Percentiles rank a stretch among this genome's conserved stretches.
phyloP scores from a whole-genome alignment of 2,888 invertebrate genomes.

The Athrips mouffetella region DNA sequence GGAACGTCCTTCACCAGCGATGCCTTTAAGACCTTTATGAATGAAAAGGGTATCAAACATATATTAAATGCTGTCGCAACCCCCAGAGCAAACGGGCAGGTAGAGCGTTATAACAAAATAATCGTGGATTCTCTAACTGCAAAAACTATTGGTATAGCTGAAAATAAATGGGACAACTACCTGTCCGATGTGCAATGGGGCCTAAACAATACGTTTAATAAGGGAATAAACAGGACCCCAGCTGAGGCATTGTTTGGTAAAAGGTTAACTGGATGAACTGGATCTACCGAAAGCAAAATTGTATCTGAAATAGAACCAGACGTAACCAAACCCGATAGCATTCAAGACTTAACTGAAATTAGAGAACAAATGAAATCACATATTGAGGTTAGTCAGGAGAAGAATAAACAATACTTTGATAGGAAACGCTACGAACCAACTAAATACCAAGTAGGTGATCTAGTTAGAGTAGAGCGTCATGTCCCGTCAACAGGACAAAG shows the following conservation, averaged over 20 bases:
- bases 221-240: slow-evolving; percentile 12
- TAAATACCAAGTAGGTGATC: slow-evolving; percentile 13
- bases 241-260: slow-evolving; percentile 8
- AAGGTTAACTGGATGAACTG: background rate
- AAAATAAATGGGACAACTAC: slow-evolving; percentile 17
- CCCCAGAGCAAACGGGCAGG: slow-evolving; percentile 34
- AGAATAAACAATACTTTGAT: slow-evolving; percentile 16
- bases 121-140: slow-evolving; percentile 12
- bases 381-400: slow-evolving; percentile 1
- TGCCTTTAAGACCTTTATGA: slow-evolving; percentile 35
- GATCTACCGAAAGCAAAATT: background rate
- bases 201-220: slow-evolving; percentile 21
- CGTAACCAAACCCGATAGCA: background rate
- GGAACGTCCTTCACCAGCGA: slow-evolving; percentile 44
- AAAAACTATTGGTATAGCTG: slow-evolving; percentile 5
- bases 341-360: background rate
- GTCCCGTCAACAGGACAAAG: slow-evolving; percentile 8
- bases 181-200: slow-evolving; percentile 20
- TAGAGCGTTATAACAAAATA: slow-evolving; percentile 20
- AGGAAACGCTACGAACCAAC: slow-evolving; percentile 1
- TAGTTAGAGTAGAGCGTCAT: slow-evolving; percentile 16
- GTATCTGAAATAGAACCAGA: background rate
- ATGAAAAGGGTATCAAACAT: slow-evolving; percentile 29
- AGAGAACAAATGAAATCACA: background rate
- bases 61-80: slow-evolving; percentile 29